These are phyloP conservation scores for Corvus hawaiiensis DNA, from an alignment of 2,113 vertebrate species.

Conservation along the genomic window DNA sequence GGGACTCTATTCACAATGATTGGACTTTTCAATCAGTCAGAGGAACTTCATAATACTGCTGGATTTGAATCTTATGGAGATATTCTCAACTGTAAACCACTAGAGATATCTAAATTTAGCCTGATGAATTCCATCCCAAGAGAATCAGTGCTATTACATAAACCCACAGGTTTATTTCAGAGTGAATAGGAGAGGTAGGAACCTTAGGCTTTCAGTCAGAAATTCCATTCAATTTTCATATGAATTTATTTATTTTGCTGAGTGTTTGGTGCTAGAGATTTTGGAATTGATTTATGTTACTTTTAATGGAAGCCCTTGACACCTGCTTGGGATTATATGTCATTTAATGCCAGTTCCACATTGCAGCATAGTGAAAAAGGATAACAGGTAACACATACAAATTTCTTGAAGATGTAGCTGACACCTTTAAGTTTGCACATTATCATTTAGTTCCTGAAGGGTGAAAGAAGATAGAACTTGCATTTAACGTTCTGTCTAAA, in stretches of 20 bases:
- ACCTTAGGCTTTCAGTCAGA: neutral
- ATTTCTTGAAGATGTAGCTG: neutral
- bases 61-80: neutral
- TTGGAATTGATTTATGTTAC: neutral
- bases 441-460: neutral
- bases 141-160: neutral
- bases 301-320: neutral
- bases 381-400: neutral
- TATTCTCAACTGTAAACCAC: neutral
- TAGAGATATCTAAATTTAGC: neutral
- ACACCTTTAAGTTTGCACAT: neutral
- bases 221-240: neutral
- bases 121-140: neutral
- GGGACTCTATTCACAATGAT: neutral
- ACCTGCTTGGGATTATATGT: neutral
- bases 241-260: neutral
- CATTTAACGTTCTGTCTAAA: neutral
- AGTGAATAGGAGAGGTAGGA: neutral
- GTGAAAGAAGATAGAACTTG: neutral
- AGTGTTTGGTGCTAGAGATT: neutral
- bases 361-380: neutral
- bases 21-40: neutral
- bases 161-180: neutral
- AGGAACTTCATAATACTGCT: neutral
- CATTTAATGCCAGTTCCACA: neutral